These are phyloP conservation scores for Pangasianodon hypophthalmus DNA, from an alignment of 2,113 vertebrate species.

Conservation along the genomic window DNA sequence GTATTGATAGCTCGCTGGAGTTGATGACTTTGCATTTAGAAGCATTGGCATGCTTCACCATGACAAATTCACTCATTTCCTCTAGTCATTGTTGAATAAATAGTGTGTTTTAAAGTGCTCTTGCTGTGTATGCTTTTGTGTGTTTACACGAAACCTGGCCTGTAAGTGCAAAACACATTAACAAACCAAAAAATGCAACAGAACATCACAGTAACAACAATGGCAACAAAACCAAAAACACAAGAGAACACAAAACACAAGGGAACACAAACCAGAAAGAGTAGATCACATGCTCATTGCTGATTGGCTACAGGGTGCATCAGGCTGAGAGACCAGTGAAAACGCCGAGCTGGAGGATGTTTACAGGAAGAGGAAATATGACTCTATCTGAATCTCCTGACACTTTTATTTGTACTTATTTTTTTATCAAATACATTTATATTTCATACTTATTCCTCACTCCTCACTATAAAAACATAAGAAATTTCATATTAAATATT, in stretches of 20 bases:
- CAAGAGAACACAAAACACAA: neutral
- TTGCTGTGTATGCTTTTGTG: constrained; percentile 14
- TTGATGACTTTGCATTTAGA: constrained; percentile 52
- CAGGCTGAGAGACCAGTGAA: neutral
- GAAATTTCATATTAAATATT: neutral
- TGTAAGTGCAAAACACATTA: constrained; percentile 10
- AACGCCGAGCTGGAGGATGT: neutral
- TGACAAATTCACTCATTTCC: constrained; percentile 32
- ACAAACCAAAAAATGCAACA: constrained; percentile 26
- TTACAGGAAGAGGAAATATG: neutral
- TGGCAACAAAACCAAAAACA: neutral
- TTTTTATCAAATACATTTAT: neutral
- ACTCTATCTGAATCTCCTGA: neutral
- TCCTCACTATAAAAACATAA: neutral
- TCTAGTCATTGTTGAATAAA: constrained; percentile 14
- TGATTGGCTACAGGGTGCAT: neutral
- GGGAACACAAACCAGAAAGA: neutral
- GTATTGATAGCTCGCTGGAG: constrained; percentile 29
- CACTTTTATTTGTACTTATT: neutral
- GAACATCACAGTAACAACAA: neutral
- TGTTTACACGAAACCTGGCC: neutral
- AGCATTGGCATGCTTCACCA: constrained; percentile 29
- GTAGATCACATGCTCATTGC: neutral
- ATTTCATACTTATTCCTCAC: neutral
- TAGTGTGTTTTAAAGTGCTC: constrained; percentile 18